Base-by-base conservation (phyloP, 2,888 invertebrate genomes). In the Mantis religiosa region DNA sequence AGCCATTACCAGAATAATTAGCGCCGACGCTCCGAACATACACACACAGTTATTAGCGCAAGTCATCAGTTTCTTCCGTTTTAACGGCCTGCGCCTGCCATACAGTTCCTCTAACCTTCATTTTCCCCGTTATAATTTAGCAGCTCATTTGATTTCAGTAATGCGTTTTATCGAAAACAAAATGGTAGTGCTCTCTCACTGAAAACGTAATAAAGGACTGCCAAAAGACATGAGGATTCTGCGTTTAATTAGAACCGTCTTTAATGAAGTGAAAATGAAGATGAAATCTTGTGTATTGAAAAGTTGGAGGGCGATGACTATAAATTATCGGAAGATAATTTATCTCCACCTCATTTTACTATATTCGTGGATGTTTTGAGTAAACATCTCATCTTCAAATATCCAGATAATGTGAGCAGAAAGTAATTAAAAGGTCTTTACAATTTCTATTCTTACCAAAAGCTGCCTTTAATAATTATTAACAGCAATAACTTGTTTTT, bases 1-100 rank as follows among this genome's bases (percentile, higher is more conserved):
- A 92, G 92, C 91, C 92, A 92, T 92, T 92, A 92, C 92, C 91
- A 91, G 91, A 91, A 91, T 92, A 92, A 92, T 92, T 92, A 92
- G 92, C 92, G 91, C 91, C 90, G 54, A 71, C 54, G 54, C 54
- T 20, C 54, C 54, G 25, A 71, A 90, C 90, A 84, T 34, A 84
- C 30, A 83, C 83, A 83, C 27, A 83, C 28, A 41, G 71, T 27
- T 47, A 84, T 30, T 84, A 30, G 8, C 54, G 54, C 54, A 71
- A 71, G 54, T 71, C 54, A 71, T 71, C 54, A 71, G 54, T 20
- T 71, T 71, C 54, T 20, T 71, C 54, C 15, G 54, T 71, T 71
- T 71, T 71, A 15, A 71, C 20, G 54, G 54, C 8, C 54, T 71
- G 54, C 20, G 54, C 30, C 30, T 30, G 30, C 54, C 54, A 71